phyloP scores from a whole-genome alignment of 2,113 vertebrate species.

The Cygnus buccinator region DNA sequence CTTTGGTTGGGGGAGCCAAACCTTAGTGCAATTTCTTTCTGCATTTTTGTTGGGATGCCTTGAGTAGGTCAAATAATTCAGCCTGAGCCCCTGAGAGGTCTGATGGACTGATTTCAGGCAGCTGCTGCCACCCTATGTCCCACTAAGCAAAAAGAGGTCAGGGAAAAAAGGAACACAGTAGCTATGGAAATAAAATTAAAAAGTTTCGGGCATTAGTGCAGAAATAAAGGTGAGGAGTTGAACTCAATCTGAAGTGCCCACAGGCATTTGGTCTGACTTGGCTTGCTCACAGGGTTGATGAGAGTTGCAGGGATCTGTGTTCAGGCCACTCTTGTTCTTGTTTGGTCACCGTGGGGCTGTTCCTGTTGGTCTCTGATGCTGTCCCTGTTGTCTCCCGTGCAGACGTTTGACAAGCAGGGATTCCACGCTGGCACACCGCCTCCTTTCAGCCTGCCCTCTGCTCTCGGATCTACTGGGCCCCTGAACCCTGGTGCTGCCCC shows the following conservation, averaged over 20 bases:
- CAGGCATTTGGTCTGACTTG: not conserved
- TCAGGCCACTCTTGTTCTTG: not conserved
- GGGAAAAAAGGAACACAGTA: not conserved
- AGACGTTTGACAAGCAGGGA: constrained; percentile 97
- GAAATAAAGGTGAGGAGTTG: not conserved
- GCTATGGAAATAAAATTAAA: not conserved
- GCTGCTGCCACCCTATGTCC: not conserved
- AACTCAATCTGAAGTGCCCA: not conserved
- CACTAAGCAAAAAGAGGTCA: not conserved
- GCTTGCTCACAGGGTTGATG: not conserved
- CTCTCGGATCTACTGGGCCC: constrained; percentile 89
- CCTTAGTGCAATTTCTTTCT: not conserved
- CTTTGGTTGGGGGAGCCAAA: not conserved
- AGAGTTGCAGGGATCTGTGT: not conserved
- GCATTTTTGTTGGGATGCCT: not conserved
- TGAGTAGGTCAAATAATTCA: not conserved
- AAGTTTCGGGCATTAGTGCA: not conserved
- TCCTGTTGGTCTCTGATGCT: not conserved
- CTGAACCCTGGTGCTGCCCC: constrained; percentile 90
- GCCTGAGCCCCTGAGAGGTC: not conserved
- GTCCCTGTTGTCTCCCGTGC: not conserved
- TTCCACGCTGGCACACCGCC: constrained; percentile 94
- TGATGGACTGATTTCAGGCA: not conserved
- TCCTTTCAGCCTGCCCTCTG: constrained; percentile 93
- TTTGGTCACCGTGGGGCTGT: not conserved